Evolutionary conservation across 2,888 invertebrate species (phyloP), one percentile per base, ranked within the genome.

Genomic region (Pilophorus perplexus): DNA sequence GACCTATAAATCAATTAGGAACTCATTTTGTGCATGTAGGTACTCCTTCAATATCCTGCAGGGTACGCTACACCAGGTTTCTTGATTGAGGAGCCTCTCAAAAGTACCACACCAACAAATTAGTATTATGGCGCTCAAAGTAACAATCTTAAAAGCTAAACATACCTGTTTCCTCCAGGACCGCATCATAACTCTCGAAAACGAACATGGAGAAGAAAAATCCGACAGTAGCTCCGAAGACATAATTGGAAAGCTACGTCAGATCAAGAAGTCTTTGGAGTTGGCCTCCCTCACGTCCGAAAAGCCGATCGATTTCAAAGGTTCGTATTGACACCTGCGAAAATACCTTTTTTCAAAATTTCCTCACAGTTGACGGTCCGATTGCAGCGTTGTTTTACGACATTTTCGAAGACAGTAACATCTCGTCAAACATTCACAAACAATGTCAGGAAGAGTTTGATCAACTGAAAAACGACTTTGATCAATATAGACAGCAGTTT

Each of bases 361-460:
- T n/a, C n/a, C n/a, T n/a, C n/a, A n/a, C n/a, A n/a, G n/a, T n/a
- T n/a, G 6, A 6, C 12, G 48, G 27, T 50, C 27, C 40, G n/a
- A n/a, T n/a, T 68, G 18, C 25, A 68, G 64, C 59, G 48, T 44
- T 59, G 16, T 23, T 59, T 27, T n/a, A 23, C 8, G 66, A 66
- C 28, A 46, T 66, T 23, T 59, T 69, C 33, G 67, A 67, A 12
- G 52, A 64, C 38, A 67, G 37, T 33, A 52, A 44, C 46, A 52
- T 67, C 10, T 73, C 74, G 68, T 71, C 75, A 66, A 74, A 76
- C 60, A 57, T 72, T 18, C 85, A 86, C 72, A 73, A 75, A 0
- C 81, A 80, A 64, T 89, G 88, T 73, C 81, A 82, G 72, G 84
- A 86, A 64, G 87, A 88, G 71, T 80, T 84, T 52, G 83, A 84